phyloP scores from a whole-genome alignment of 2,888 invertebrate species.

The Tipula helvola region DNA sequence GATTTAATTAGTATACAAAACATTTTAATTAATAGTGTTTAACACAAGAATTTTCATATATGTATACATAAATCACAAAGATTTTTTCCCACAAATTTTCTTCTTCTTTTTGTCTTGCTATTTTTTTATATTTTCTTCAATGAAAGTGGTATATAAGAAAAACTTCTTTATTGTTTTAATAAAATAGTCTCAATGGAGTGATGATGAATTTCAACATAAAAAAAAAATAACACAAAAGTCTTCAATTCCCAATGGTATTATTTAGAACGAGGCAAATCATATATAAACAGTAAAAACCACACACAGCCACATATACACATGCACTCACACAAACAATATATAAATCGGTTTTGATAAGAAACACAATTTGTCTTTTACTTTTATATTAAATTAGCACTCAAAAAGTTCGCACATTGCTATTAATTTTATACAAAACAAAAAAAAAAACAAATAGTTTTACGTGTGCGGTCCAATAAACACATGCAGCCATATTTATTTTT shows the following conservation, averaged over 20 bases:
- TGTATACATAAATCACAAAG: background rate
- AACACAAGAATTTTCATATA: background rate
- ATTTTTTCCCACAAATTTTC: background rate
- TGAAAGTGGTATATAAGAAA: background rate
- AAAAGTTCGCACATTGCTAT: background rate
- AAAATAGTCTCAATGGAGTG: constrained; percentile 7
- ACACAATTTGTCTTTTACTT: background rate
- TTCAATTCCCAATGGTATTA: background rate
- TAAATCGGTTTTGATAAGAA: background rate
- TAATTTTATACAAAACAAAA: background rate
- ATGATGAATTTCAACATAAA: constrained; percentile 6
- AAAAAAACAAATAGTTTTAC: background rate
- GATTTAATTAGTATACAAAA: background rate
- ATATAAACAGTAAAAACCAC: background rate
- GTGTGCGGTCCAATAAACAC: background rate
- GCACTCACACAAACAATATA: background rate
- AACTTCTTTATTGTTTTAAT: background rate
- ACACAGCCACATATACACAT: background rate
- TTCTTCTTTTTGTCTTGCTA: background rate
- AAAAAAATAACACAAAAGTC: background rate
- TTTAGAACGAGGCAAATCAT: background rate
- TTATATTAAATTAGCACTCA: background rate
- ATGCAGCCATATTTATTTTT: background rate
- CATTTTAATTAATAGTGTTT: background rate
- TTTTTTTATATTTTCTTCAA: background rate